Percentiles rank a stretch among this genome's conserved stretches.
phyloP scores from a whole-genome alignment of 2,888 invertebrate genomes.

The Syritta pipiens region DNA sequence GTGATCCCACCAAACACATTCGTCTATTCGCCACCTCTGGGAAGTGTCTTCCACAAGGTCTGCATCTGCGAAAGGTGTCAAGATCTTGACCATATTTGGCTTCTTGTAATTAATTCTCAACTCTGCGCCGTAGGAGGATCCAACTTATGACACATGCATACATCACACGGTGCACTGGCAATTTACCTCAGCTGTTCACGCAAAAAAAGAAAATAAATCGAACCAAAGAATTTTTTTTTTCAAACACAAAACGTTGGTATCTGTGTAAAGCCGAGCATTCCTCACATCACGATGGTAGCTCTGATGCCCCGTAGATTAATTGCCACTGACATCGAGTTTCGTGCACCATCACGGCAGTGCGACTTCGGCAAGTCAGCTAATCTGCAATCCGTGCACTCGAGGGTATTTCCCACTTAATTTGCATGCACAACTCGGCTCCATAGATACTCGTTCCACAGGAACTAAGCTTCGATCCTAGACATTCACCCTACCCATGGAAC shows the following conservation, averaged over 20 bases:
- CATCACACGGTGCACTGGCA: conserved; percentile 40
- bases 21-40: too few species aligned
- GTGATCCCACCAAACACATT: too few species aligned
- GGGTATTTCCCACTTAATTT: conserved; percentile 37
- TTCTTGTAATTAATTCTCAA: conserved; percentile 10
- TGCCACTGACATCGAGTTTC: conserved; percentile 29
- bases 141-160: conserved; percentile 21
- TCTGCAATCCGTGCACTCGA: background rate
- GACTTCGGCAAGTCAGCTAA: conserved; percentile 24
- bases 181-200: conserved; percentile 14
- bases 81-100: conserved; percentile 1
- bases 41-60: background rate
- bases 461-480: conserved; percentile 43
- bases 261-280: conserved; percentile 38
- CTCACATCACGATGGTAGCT: background rate
- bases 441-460: conserved; percentile 7
- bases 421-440: too few species aligned
- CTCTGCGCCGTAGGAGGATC: conserved; percentile 33
- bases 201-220: background rate
- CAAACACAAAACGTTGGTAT: conserved; percentile 38
- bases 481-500: conserved; percentile 46
- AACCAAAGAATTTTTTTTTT: too few species aligned
- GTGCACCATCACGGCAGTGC: conserved; percentile 8
- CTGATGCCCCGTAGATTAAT: conserved; percentile 49
- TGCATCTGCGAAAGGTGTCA: background rate